Evolutionary conservation across 1,140 invertebrate species (phyloP).

Genomic region (Bombus superbus): DNA sequence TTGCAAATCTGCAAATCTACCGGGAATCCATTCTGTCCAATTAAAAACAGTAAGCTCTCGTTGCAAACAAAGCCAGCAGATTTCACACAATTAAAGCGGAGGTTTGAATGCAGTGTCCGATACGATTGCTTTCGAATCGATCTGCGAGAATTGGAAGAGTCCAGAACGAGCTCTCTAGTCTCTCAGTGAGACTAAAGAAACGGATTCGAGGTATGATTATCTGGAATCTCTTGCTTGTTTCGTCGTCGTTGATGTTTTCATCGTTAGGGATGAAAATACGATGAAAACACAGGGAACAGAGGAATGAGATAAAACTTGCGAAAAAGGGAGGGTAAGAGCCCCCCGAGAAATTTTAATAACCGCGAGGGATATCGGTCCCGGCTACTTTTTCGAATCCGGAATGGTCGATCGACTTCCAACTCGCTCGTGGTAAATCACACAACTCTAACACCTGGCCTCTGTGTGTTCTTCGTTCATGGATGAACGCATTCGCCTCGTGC

Average conservation of each 20-base stretch:
- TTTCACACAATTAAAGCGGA: slow-evolving; percentile 24
- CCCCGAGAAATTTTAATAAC: slow-evolving; percentile 66
- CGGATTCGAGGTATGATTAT: slow-evolving; percentile 28
- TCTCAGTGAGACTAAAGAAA: background rate
- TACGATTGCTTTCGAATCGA: slow-evolving; percentile 42
- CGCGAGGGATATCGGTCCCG: background rate
- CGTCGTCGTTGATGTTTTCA: slow-evolving; percentile 15
- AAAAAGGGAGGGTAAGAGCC: background rate
- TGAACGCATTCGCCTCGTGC: slow-evolving; percentile 46
- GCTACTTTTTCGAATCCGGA: slow-evolving; percentile 6
- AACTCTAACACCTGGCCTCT: slow-evolving; percentile 57
- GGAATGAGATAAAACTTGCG: background rate
- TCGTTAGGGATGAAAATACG: background rate
- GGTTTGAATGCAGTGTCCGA: slow-evolving; percentile 11
- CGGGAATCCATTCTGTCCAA: background rate
- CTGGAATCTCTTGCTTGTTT: slow-evolving; percentile 12
- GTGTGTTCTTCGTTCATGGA: slow-evolving; percentile 33
- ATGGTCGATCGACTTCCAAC: slow-evolving; percentile 59
- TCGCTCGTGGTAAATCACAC: slow-evolving; percentile 60
- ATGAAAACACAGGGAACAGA: background rate
- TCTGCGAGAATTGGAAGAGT: background rate
- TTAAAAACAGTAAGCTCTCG: slow-evolving; percentile 8
- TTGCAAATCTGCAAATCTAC: background rate
- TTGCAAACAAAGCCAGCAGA: slow-evolving; percentile 10
- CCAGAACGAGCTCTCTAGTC: background rate